Conservation (phyloP, 2,797 vertebrate genomes). For the Rhincodon typus region DNA sequence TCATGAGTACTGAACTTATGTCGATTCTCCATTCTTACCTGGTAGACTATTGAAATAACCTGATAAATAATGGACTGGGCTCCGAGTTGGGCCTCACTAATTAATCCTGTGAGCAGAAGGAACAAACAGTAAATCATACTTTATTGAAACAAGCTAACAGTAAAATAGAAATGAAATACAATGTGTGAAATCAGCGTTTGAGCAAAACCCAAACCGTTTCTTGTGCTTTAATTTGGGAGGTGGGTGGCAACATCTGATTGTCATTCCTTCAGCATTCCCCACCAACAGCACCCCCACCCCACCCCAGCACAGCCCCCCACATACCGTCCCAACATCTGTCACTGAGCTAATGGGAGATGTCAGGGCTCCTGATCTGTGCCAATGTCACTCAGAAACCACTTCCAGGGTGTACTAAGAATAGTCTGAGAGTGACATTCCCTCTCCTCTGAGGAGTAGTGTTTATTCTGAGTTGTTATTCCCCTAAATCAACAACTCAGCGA, state of each 20-base stretch:
- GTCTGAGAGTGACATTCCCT: no score
- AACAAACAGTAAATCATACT: no score
- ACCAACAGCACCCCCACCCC: conserved; percentile 53
- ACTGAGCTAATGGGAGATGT: conserved; percentile 44
- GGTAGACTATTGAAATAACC: conserved; percentile 60
- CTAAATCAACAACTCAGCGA: no score
- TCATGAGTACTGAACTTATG: no score
- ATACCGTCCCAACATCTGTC: no score
- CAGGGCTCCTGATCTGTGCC: background rate
- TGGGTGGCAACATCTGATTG: conserved; percentile 45
- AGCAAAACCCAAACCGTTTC: background rate
- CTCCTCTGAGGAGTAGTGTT: no score
- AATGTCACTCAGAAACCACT: no score
- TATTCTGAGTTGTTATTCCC: no score
- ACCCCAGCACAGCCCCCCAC: no score
- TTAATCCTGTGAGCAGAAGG: conserved; percentile 60
- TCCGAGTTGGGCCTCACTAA: conserved; percentile 76
- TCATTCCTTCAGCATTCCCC: conserved; percentile 41
- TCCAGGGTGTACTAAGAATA: no score
- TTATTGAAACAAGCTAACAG: background rate
- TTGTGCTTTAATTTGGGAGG: conserved; percentile 61
- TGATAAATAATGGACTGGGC: conserved; percentile 71
- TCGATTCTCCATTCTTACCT: conserved; percentile 60
- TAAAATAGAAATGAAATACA: background rate
- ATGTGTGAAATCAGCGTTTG: background rate